Percentiles rank a stretch among this genome's conserved stretches.
Evolutionary conservation across 2,113 vertebrate genomes (phyloP).

Genomic region (Calypte anna): DNA sequence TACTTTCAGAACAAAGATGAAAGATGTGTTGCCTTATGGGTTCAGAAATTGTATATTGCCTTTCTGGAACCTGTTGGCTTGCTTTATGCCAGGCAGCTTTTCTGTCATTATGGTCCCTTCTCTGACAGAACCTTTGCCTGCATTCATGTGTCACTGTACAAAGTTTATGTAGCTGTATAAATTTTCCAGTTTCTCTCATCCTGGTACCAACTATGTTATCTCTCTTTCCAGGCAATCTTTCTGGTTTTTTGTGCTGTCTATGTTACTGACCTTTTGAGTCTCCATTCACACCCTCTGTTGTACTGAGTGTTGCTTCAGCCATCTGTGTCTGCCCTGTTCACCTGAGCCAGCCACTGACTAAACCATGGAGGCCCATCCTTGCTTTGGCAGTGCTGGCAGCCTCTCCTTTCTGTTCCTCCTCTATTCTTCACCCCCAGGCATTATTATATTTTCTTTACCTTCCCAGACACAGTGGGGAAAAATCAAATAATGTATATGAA

Average conservation of each 20-base stretch:
- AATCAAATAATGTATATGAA: background rate
- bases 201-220: background rate
- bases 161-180: background rate
- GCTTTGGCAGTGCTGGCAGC: background rate
- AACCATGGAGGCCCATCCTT: background rate
- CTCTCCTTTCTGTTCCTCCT: background rate
- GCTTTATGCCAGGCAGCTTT: background rate
- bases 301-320: background rate
- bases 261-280: background rate
- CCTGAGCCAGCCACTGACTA: background rate
- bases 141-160: background rate
- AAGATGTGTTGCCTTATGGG: background rate
- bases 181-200: background rate
- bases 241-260: background rate
- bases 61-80: background rate
- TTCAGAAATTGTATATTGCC: background rate
- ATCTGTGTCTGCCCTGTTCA: slow-evolving; percentile 6
- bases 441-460: background rate
- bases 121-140: background rate
- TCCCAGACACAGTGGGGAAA: background rate
- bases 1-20: background rate
- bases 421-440: background rate
- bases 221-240: background rate
- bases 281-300: background rate
- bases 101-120: background rate